Evolutionary conservation across 2,797 vertebrate species (phyloP).

Genomic region (Lophius americanus): DNA sequence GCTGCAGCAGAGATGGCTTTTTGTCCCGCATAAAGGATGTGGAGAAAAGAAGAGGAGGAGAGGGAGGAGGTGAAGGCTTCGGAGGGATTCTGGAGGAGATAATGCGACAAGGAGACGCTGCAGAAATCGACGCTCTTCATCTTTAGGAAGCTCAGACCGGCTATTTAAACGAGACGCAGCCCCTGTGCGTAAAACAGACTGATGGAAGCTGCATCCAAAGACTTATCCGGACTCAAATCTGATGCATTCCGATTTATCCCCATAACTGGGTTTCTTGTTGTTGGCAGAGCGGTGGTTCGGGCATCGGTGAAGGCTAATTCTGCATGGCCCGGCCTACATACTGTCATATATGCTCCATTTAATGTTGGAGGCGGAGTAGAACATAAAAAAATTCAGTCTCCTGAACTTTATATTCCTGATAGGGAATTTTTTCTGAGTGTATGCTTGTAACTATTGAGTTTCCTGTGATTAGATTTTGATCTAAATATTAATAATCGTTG

Average conservation of each 20-base stretch:
- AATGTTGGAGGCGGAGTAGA: slow-evolving; percentile 10
- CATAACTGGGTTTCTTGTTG: slow-evolving; percentile 5
- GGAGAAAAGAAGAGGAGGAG: slow-evolving; percentile 12
- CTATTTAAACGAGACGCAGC: not conserved
- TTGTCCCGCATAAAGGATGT: slow-evolving; percentile 13
- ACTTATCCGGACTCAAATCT: not conserved
- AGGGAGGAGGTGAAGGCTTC: slow-evolving; percentile 22
- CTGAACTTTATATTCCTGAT: slow-evolving; percentile 12
- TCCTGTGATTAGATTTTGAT: not conserved
- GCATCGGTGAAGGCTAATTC: slow-evolving; percentile 30
- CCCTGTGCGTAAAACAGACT: slow-evolving; percentile 3
- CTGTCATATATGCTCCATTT: slow-evolving; percentile 30
- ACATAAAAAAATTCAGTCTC: slow-evolving; percentile 5
- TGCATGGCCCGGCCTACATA: slow-evolving; percentile 42
- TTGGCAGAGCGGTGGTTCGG: slow-evolving; percentile 8
- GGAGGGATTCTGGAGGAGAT: slow-evolving; percentile 53
- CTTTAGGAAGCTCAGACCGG: not conserved
- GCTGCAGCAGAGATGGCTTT: not conserved
- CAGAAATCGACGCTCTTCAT: slow-evolving; percentile 27
- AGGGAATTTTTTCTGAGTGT: slow-evolving; percentile 7
- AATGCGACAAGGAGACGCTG: slow-evolving; percentile 50
- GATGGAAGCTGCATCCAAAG: not conserved
- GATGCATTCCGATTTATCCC: not conserved
- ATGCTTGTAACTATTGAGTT: not conserved
- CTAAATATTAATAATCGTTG: not conserved